Conservation (phyloP, 1,140 invertebrate genomes). For the Choristoneura fumiferana region DNA sequence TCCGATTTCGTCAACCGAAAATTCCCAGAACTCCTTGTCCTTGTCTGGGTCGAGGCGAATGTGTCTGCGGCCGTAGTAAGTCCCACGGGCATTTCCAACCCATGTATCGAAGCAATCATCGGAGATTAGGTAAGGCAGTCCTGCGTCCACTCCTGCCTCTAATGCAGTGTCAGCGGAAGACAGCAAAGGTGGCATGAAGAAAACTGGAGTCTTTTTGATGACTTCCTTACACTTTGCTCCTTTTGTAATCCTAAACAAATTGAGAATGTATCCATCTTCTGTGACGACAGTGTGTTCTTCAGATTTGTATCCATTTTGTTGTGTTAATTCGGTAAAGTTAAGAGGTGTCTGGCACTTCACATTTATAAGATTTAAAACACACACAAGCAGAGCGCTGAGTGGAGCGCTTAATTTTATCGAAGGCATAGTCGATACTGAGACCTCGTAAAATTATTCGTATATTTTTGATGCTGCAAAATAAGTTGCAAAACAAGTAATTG, state of each 20-base stretch:
- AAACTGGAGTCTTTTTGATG: neutral
- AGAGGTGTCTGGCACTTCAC: neutral
- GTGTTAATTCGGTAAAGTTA: constrained; percentile 1
- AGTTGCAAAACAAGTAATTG: neutral
- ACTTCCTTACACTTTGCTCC: neutral
- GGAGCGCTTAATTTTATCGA: neutral
- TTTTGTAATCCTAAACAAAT: neutral
- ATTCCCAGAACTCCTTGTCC: constrained; percentile 57
- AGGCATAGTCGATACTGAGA: neutral
- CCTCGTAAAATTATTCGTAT: neutral
- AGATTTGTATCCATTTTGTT: constrained; percentile 2
- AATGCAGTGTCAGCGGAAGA: constrained; percentile 37
- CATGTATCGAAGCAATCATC: constrained; percentile 87
- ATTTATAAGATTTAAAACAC: no score
- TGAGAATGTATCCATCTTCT: constrained; percentile 12
- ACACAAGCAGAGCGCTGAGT: neutral
- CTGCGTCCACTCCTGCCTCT: constrained; percentile 79
- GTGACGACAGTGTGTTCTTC: constrained; percentile 4
- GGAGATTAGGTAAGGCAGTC: constrained; percentile 81
- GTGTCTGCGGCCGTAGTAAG: constrained; percentile 79
- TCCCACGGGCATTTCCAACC: constrained; percentile 83
- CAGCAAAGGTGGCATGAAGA: neutral
- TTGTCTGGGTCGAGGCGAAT: constrained; percentile 74
- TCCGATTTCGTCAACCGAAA: constrained; percentile 83
- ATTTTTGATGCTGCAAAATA: neutral